Evolutionary conservation across 1,140 invertebrate species (phyloP).

Genomic region (Sogatella furcifera): DNA sequence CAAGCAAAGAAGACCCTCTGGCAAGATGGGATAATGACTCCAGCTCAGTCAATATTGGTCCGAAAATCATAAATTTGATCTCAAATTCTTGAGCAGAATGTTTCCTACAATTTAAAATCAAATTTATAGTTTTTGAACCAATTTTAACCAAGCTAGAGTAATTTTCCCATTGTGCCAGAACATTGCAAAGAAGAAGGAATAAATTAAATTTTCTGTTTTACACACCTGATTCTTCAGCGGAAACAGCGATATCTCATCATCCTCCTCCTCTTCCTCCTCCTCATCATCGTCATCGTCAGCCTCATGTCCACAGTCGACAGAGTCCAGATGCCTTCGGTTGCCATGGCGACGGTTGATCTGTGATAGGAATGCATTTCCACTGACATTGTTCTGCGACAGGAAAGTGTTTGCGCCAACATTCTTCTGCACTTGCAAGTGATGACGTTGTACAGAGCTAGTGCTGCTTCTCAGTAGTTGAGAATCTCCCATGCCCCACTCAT

Average conservation of each 20-base stretch:
- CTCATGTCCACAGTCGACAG: neutral
- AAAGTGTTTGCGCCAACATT: slow-evolving; percentile 5
- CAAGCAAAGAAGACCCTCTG: no score
- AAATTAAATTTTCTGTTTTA: no score
- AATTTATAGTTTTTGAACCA: no score
- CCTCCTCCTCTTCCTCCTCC: slow-evolving; percentile 3
- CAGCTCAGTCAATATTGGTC: no score
- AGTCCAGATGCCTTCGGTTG: neutral
- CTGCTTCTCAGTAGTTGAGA: slow-evolving; percentile 7
- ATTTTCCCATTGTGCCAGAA: no score
- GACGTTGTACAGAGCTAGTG: neutral
- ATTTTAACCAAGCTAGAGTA: no score
- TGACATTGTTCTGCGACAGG: neutral
- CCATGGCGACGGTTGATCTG: neutral
- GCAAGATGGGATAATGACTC: no score
- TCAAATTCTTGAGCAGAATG: no score
- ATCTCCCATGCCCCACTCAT: slow-evolving; percentile 21
- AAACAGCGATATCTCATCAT: slow-evolving; percentile 20
- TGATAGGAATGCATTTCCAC: no score
- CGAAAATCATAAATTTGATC: no score
- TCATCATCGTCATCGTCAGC: neutral
- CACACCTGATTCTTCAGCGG: slow-evolving; percentile 23
- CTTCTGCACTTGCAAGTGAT: slow-evolving; percentile 3
- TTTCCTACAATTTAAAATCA: no score
- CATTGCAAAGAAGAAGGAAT: no score